Conservation (phyloP, 2,797 vertebrate genomes). For the Nannoperca australis region DNA sequence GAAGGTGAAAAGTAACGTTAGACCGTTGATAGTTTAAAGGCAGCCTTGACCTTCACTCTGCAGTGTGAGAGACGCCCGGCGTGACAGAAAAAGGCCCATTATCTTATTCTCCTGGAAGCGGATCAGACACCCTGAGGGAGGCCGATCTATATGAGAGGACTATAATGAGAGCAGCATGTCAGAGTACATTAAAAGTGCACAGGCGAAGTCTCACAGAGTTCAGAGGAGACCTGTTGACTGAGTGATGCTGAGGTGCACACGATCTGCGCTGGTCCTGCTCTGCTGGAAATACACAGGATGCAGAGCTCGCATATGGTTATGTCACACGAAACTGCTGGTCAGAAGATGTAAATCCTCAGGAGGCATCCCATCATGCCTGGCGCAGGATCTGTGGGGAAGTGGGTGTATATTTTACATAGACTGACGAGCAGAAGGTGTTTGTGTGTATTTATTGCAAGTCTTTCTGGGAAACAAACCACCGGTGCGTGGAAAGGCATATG, state of each 20-base stretch:
- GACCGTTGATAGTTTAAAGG: neutral
- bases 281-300: conserved; percentile 1
- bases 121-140: conserved; percentile 29
- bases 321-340: neutral
- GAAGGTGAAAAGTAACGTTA: neutral
- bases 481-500: conserved; percentile 60
- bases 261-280: neutral
- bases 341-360: conserved; percentile 16
- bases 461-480: conserved; percentile 74
- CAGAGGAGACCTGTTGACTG: neutral
- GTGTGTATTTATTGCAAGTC: conserved; percentile 21
- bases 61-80: neutral
- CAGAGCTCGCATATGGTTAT: neutral
- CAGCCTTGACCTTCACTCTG: neutral
- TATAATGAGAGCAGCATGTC: conserved; percentile 37
- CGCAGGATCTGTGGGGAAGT: neutral
- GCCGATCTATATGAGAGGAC: conserved; percentile 7
- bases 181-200: conserved; percentile 22
- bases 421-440: neutral
- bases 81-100: conserved; percentile 9
- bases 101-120: conserved; percentile 26
- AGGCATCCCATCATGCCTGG: neutral
- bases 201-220: neutral
- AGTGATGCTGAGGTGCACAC: neutral
- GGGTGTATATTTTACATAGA: conserved; percentile 14